These are phyloP conservation scores for Pseudococcus viburni DNA, from an alignment of 2,888 invertebrate genomes.

Conservation along the genomic window DNA sequence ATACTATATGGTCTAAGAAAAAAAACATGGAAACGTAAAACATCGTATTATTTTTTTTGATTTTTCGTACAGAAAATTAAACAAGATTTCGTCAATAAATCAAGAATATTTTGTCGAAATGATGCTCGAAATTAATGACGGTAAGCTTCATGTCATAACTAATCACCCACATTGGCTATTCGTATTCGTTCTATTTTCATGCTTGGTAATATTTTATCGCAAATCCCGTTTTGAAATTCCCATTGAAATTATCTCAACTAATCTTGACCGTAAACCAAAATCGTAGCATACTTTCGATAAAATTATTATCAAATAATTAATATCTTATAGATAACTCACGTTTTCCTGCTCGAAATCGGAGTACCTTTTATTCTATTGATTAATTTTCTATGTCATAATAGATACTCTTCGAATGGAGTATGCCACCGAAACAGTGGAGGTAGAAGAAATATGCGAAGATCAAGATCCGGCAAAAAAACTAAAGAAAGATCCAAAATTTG, in stretches of 20 bases:
- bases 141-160: neutral
- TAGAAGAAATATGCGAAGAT: conserved; percentile 62
- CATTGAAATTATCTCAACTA: neutral
- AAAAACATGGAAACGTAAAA: conserved; percentile 32
- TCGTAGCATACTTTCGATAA: neutral
- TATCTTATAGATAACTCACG: neutral
- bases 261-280: neutral
- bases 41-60: neutral
- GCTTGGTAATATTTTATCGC: neutral
- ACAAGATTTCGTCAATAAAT: neutral
- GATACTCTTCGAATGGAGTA: conserved; percentile 54
- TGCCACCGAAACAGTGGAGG: conserved; percentile 60
- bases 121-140: conserved; percentile 46
- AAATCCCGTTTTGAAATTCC: neutral
- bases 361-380: neutral
- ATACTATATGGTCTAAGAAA: no score
- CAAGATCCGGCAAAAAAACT: conserved; percentile 53
- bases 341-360: neutral
- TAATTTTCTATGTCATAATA: neutral
- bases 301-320: neutral
- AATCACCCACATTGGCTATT: neutral
- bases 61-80: neutral
- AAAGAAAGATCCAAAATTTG: conserved; percentile 52
- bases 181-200: neutral
- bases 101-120: neutral